Evolutionary conservation across 2,797 vertebrate species (phyloP).

Genomic region (Leuciscus waleckii): DNA sequence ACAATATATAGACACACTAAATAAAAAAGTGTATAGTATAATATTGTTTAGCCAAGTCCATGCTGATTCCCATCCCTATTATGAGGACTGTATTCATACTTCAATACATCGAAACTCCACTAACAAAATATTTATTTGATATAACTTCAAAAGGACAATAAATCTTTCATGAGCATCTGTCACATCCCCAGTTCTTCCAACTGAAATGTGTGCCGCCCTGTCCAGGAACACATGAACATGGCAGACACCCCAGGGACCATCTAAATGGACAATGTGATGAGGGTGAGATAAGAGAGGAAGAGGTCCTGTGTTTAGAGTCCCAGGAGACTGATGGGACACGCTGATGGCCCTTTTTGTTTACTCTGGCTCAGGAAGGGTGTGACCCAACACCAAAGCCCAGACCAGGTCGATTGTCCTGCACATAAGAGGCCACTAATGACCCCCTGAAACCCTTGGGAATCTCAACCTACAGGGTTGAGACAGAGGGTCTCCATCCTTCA

Average conservation of each 20-base stretch:
- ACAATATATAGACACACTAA: neutral
- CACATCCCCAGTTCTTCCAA: slow-evolving; percentile 23
- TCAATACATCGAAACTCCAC: neutral
- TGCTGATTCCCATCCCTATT: neutral
- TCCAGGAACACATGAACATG: slow-evolving; percentile 15
- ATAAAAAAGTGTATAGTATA: neutral
- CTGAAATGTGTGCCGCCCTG: slow-evolving; percentile 33
- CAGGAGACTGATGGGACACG: slow-evolving; percentile 40
- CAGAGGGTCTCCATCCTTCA: slow-evolving; percentile 39
- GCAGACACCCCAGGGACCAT: slow-evolving; percentile 37
- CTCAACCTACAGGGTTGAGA: slow-evolving; percentile 29
- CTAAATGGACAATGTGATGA: slow-evolving; percentile 43
- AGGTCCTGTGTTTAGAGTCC: slow-evolving; percentile 42
- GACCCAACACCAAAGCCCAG: slow-evolving; percentile 45
- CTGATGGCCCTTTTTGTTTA: slow-evolving; percentile 63
- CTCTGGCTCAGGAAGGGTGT: slow-evolving; percentile 62
- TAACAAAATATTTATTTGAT: slow-evolving; percentile 32
- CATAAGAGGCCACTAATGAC: slow-evolving; percentile 48
- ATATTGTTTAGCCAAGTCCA: neutral
- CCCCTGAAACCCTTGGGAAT: slow-evolving; percentile 33
- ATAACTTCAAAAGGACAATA: slow-evolving; percentile 52
- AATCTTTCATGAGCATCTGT: slow-evolving; percentile 39
- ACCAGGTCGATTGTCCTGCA: slow-evolving; percentile 36
- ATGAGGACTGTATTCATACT: neutral
- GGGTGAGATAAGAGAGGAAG: slow-evolving; percentile 42